A percentile compares a stretch with the other conserved stretches of the same genome.
phyloP scores from a whole-genome alignment of 2,888 invertebrate species.

The Drosophila lacicola region DNA sequence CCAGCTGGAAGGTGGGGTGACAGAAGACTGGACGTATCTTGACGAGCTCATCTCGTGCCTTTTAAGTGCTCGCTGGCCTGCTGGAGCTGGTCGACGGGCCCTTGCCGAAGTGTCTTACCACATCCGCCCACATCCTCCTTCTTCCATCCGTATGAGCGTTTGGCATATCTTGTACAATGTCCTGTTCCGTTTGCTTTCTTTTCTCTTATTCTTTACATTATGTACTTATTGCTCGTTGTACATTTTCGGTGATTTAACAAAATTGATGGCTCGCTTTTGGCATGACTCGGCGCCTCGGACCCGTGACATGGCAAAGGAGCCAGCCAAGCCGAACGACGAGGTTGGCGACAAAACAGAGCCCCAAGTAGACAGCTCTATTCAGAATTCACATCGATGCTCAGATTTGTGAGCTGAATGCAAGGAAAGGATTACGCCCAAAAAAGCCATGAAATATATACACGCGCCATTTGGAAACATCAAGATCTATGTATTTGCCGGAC shows the following conservation, averaged over 20 bases:
- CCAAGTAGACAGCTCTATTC: constrained; percentile 27
- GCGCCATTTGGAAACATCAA: constrained; percentile 14
- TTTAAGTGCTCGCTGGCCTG: constrained; percentile 57
- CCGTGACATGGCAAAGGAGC: constrained; percentile 31
- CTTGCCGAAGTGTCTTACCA: neutral
- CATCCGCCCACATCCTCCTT: too few species aligned
- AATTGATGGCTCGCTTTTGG: constrained; percentile 72
- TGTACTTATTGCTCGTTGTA: constrained; percentile 49
- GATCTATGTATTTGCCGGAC: constrained; percentile 19
- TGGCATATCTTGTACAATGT: constrained; percentile 25
- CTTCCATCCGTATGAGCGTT: constrained; percentile 21
- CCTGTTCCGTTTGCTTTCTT: constrained; percentile 13
- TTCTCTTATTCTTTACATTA: constrained; percentile 43
- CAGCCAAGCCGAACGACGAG: neutral
- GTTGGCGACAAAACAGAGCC: constrained; percentile 1
- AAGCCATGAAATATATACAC: constrained; percentile 19
- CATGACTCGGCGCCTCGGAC: constrained; percentile 48
- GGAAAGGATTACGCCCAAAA: constrained; percentile 38
- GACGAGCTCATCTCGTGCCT: constrained; percentile 74
- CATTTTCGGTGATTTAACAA: constrained; percentile 72
- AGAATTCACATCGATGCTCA: constrained; percentile 60
- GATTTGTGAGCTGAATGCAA: constrained; percentile 47
- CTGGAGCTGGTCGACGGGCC: constrained; percentile 15
- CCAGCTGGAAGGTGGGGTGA: neutral
- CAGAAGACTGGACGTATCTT: constrained; percentile 49